Evolutionary conservation across 2,797 vertebrate genomes (phyloP), one percentile per base, ranked within the genome.

Genomic region (Mycteria americana): DNA sequence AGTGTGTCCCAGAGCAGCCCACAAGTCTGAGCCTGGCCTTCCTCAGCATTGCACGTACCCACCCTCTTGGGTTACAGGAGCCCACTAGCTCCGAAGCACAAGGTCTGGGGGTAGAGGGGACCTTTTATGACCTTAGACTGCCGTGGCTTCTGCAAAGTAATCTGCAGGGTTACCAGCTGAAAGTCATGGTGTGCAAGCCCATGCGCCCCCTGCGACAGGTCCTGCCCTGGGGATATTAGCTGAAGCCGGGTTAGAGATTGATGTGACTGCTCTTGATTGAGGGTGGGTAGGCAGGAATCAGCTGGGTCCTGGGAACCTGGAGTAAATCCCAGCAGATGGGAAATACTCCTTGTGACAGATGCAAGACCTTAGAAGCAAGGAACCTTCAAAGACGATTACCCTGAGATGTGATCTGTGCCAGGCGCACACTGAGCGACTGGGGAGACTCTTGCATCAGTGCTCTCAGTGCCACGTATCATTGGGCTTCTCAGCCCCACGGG

Each of bases 301-400:
- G 41, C 72, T 72, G 68, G 62, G 78, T 78, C 53, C 65, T 0
- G 4, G 76, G 35, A 92, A 89, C 37, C 18, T 10, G 0, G 37
- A 68, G 54, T 85, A 85, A 89, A 95, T 94, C 78, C 72, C 89
- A 91, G 79, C 95, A 93, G 92, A 93, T 89, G 89, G 89, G 43
- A 89, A 94, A 81, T 92, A 84, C 69, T 89, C 53, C 57, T 92
- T 75, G 65, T 97, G 96, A 97, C 94, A 97, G 93, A 86, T 79
- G 83, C 79, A 94, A 94, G 91, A 81, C 59, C 25, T 89, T 28
- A 75, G 73, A 81, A 95, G 25, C 63, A 78, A 79, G 88, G 65
- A 96, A 59, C 89, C 73, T 95, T 95, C 93, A 96, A 84, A 95
- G 85, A 76, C 1, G 3, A 91, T 96, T 96, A 92, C 50, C 30